A percentile compares a stretch with the other conserved stretches of the same genome.
Conservation (phyloP, 2,888 invertebrate genomes). For the Pheosia gnoma region DNA sequence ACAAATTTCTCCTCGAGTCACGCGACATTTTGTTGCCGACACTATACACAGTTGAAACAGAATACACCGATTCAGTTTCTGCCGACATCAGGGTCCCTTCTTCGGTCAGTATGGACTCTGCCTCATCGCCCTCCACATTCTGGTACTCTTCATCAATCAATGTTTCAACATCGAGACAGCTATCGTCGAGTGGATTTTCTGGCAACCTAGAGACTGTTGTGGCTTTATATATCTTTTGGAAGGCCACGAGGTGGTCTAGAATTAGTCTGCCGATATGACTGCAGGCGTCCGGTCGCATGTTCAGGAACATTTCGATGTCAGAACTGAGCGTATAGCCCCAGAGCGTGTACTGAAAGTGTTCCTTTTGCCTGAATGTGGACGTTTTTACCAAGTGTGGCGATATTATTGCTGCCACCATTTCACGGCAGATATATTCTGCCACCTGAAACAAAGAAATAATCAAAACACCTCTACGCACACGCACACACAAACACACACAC, state of each 20-base stretch:
- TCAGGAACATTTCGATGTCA: conserved; percentile 83
- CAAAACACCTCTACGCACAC: too few species aligned
- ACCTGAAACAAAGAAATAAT: conserved; percentile 61
- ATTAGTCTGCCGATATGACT: conserved; percentile 83
- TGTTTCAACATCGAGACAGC: conserved; percentile 69
- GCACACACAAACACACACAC: too few species aligned
- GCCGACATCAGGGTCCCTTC: conserved; percentile 71
- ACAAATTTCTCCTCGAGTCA: conserved; percentile 73
- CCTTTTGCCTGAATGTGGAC: conserved; percentile 77
- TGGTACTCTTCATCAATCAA: conserved; percentile 79
- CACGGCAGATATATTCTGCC: conserved; percentile 86
- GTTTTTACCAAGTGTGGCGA: conserved; percentile 78
- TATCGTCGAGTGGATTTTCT: conserved; percentile 66
- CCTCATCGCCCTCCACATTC: conserved; percentile 73
- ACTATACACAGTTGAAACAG: conserved; percentile 72
- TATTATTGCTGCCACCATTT: conserved; percentile 84
- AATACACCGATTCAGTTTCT: conserved; percentile 74
- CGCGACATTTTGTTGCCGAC: conserved; percentile 63
- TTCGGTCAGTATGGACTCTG: conserved; percentile 70
- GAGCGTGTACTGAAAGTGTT: conserved; percentile 80
- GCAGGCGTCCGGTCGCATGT: conserved; percentile 84
- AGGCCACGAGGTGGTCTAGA: conserved; percentile 80
- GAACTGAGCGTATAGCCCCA: conserved; percentile 84
- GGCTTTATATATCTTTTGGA: conserved; percentile 78
- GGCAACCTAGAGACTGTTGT: conserved; percentile 57